Evolutionary conservation across 1,140 invertebrate species (phyloP).

Genomic region (Oncopeltus fasciatus): DNA sequence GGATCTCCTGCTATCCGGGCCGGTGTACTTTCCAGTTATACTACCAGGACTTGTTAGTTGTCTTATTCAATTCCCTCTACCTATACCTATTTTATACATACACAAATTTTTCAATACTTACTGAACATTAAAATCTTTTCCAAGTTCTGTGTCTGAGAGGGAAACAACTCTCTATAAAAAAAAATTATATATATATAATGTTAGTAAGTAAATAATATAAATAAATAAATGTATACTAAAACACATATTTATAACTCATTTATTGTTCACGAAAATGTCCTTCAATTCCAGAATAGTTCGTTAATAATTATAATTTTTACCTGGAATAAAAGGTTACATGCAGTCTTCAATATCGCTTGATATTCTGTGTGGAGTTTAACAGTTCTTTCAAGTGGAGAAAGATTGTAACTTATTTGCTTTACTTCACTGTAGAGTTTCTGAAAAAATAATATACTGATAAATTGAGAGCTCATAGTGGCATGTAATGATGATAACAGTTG

Average conservation of each 20-base stretch:
- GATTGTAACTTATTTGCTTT: not conserved
- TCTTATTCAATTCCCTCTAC: too few relatives aligned
- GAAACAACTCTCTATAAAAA: not conserved
- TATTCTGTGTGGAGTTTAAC: not conserved
- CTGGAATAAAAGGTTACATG: not conserved
- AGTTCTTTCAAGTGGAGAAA: not conserved
- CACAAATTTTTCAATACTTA: not conserved
- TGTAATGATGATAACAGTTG: too few relatives aligned
- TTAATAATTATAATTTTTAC: not conserved
- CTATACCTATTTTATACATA: not conserved
- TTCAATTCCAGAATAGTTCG: not conserved
- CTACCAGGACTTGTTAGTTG: too few relatives aligned
- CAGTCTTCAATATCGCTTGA: not conserved
- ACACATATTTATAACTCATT: not conserved
- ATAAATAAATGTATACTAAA: not conserved
- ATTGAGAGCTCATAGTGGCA: too few relatives aligned
- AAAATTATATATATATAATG: not conserved
- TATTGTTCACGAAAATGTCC: not conserved
- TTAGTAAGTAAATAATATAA: not conserved
- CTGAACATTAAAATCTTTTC: slow-evolving; percentile 1
- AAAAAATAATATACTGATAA: too few relatives aligned
- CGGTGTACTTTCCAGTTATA: too few relatives aligned
- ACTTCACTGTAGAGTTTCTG: not conserved
- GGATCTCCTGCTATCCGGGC: too few relatives aligned
- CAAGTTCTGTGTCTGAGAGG: not conserved